Percentiles rank a stretch among this genome's conserved stretches.
phyloP scores from a whole-genome alignment of 2,113 vertebrate genomes.

The Tragelaphus strepsiceros region DNA sequence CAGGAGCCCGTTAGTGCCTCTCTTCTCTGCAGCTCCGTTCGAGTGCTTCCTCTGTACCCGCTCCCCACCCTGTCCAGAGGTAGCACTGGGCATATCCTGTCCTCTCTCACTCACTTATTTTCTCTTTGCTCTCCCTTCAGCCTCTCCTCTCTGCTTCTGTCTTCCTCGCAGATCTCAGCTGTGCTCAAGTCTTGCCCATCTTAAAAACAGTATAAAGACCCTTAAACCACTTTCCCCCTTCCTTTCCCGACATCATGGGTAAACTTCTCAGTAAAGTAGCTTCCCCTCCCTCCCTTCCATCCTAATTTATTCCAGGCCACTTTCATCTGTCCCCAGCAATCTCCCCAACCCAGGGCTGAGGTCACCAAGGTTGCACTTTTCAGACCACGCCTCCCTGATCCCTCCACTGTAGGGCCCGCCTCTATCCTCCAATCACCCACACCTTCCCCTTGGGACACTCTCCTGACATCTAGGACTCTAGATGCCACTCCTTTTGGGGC shows the following conservation, averaged over 20 bases:
- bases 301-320: background rate
- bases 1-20: background rate
- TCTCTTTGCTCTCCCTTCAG: background rate
- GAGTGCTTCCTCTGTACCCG: background rate
- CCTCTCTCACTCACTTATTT: background rate
- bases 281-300: background rate
- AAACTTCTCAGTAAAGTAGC: background rate
- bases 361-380: background rate
- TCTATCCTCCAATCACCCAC: background rate
- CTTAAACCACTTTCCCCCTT: background rate
- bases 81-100: too few species aligned
- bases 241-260: background rate
- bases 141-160: background rate
- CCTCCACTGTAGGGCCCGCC: background rate
- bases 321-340: background rate
- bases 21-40: background rate
- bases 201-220: background rate
- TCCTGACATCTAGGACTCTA: background rate
- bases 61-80: background rate
- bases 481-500: too few species aligned
- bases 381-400: background rate
- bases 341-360: background rate
- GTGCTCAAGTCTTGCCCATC: background rate
- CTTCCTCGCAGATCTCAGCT: background rate
- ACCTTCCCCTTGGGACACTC: background rate